These are phyloP conservation scores for Melanaphis sacchari DNA, from an alignment of 1,140 invertebrate species.

Conservation along the genomic window DNA sequence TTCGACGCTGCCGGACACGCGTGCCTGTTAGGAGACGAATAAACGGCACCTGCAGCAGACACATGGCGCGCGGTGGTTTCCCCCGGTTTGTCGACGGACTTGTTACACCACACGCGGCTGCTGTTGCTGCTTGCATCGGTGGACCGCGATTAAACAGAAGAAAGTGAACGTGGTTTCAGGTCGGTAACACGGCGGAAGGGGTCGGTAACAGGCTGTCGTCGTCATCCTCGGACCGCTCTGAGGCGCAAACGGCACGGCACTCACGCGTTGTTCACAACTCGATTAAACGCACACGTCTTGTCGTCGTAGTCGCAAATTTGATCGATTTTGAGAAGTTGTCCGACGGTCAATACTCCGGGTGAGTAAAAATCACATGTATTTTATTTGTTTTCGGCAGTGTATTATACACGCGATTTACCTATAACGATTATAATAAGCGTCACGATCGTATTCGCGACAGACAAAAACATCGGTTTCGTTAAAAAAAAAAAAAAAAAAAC, in stretches of 20 bases:
- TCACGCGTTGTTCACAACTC: background rate
- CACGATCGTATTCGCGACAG: no score
- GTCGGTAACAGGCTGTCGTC: background rate
- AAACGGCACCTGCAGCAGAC: slow-evolving; percentile 23
- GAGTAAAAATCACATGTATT: no score
- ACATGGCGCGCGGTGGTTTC: background rate
- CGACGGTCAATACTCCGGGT: background rate
- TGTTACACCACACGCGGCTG: slow-evolving; percentile 35
- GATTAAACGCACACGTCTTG: background rate
- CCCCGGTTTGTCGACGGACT: slow-evolving; percentile 9
- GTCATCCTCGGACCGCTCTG: background rate
- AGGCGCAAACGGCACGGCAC: background rate
- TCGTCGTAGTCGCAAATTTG: background rate
- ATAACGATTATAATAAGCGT: no score
- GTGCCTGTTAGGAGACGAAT: background rate
- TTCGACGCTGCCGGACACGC: slow-evolving; percentile 26
- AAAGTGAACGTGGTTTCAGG: slow-evolving; percentile 17
- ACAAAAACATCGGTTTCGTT: background rate
- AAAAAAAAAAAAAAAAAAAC: background rate
- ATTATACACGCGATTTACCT: no score
- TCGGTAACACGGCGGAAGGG: background rate
- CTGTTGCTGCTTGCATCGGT: background rate
- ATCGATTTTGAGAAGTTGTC: background rate
- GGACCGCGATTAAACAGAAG: slow-evolving; percentile 13
- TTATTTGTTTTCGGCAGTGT: no score